phyloP scores from a whole-genome alignment of 2,113 vertebrate species.

The Cromileptes altivelis region DNA sequence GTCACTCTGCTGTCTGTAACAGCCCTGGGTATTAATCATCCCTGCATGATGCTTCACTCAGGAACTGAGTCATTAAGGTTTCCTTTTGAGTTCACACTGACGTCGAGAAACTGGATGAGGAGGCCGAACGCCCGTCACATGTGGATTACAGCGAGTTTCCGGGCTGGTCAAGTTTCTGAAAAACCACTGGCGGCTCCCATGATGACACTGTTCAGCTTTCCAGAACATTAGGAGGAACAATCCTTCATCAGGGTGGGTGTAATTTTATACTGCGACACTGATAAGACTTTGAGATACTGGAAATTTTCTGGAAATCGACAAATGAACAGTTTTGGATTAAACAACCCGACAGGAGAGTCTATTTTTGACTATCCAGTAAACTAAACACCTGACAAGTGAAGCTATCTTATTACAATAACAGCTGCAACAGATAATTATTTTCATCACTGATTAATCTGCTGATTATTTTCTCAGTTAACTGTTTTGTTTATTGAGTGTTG shows the following conservation, averaged over 20 bases:
- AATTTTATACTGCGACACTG: not conserved
- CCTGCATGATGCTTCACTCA: slow-evolving; percentile 26
- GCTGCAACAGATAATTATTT: too few relatives aligned
- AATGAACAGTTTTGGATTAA: not conserved
- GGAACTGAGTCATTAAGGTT: slow-evolving; percentile 47
- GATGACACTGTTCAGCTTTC: not conserved
- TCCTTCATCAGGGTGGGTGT: not conserved
- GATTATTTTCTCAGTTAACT: too few relatives aligned
- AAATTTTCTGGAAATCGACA: not conserved
- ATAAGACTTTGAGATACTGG: not conserved
- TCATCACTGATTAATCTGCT: too few relatives aligned
- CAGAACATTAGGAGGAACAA: slow-evolving; percentile 7
- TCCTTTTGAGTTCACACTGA: slow-evolving; percentile 3
- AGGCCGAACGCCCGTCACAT: slow-evolving; percentile 8
- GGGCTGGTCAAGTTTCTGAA: not conserved
- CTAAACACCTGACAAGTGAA: too few relatives aligned
- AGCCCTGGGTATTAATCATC: slow-evolving; percentile 48
- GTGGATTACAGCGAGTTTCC: slow-evolving; percentile 9
- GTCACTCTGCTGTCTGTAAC: slow-evolving; percentile 3
- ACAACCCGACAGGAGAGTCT: too few relatives aligned
- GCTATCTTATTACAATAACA: too few relatives aligned
- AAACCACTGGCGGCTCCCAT: slow-evolving; percentile 2
- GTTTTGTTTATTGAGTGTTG: not conserved
- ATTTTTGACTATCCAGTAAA: too few relatives aligned
- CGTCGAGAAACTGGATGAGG: slow-evolving; percentile 5